Conservation (phyloP, 64 coral and sea anemone genomes). For the Platygyra sinensis region DNA sequence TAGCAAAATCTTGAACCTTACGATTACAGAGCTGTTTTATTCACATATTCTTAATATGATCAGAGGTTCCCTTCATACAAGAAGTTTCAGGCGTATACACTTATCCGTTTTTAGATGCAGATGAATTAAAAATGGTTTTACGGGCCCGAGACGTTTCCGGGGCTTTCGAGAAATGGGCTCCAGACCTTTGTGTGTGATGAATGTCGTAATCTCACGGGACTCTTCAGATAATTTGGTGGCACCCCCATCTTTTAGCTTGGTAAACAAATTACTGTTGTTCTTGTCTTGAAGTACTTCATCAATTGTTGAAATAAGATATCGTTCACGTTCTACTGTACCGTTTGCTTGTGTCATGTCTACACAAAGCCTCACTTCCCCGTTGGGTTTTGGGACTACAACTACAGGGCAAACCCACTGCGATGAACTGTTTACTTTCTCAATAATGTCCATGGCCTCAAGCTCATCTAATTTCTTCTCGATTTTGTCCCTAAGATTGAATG, state of each 20-base stretch:
- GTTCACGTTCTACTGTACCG: background rate
- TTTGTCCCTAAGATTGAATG: background rate
- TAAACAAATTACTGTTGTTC: constrained; percentile 19
- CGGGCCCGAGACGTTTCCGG: too few species aligned
- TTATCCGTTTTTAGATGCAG: too few species aligned
- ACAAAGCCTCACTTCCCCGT: constrained; percentile 22
- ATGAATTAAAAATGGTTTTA: too few species aligned
- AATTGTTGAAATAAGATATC: background rate
- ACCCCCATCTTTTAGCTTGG: background rate
- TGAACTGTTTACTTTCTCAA: constrained; percentile 24
- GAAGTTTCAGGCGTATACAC: too few species aligned
- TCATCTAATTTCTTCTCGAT: constrained; percentile 26
- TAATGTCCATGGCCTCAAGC: constrained; percentile 7
- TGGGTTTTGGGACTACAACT: constrained; percentile 11
- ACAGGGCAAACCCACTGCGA: constrained; percentile 20
- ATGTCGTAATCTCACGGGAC: too few species aligned
- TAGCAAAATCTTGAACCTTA: too few species aligned
- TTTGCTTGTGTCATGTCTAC: constrained; percentile 38
- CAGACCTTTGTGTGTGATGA: too few species aligned
- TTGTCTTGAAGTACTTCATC: constrained; percentile 19
- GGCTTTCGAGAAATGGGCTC: too few species aligned
- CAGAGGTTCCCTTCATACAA: too few species aligned
- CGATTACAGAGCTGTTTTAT: too few species aligned
- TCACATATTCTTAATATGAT: too few species aligned
- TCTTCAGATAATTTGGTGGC: too few species aligned